phyloP scores from a whole-genome alignment of 2,888 invertebrate genomes.

The Hirtodrosophila histrioides region DNA sequence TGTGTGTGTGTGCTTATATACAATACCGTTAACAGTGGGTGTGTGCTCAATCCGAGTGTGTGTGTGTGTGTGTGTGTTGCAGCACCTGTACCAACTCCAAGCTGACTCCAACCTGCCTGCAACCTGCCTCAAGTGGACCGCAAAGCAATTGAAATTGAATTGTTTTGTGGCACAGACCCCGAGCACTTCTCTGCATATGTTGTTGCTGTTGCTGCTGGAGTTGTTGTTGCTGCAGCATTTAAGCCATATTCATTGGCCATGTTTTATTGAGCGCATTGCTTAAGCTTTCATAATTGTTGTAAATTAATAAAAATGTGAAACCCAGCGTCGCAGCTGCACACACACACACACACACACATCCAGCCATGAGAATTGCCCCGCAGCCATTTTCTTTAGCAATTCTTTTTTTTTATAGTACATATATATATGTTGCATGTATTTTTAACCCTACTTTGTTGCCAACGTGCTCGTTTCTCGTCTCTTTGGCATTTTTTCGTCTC shows the following conservation, averaged over 20 bases:
- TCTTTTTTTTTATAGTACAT: slow-evolving; percentile 19
- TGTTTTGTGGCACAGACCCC: slow-evolving; percentile 64
- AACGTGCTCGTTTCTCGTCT: slow-evolving; percentile 35
- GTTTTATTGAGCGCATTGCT: slow-evolving; percentile 74
- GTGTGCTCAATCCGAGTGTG: slow-evolving; percentile 9
- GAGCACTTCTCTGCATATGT: slow-evolving; percentile 47
- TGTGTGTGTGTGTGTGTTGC: slow-evolving; percentile 29
- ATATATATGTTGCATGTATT: too few species aligned
- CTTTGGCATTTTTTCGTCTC: slow-evolving; percentile 50
- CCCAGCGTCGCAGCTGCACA: slow-evolving; percentile 26
- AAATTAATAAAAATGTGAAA: slow-evolving; percentile 69
- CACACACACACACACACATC: slow-evolving; percentile 10
- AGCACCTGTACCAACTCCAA: slow-evolving; percentile 59
- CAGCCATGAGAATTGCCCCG: slow-evolving; percentile 70
- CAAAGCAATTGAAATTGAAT: slow-evolving; percentile 78
- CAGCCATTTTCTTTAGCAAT: slow-evolving; percentile 66
- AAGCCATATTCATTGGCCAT: slow-evolving; percentile 55
- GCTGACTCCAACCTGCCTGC: slow-evolving; percentile 29
- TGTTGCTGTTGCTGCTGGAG: slow-evolving; percentile 37
- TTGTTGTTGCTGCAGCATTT: slow-evolving; percentile 51
- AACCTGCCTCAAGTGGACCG: slow-evolving; percentile 73
- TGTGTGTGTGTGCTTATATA: slow-evolving; percentile 53
- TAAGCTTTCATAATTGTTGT: slow-evolving; percentile 74
- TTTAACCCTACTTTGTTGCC: slow-evolving; percentile 59
- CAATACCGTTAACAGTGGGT: slow-evolving; percentile 71